A percentile compares a stretch with the other conserved stretches of the same genome.
These are phyloP conservation scores for Pangasius sanitwongsei DNA, from an alignment of 2,797 vertebrate genomes.

Conservation along the genomic window DNA sequence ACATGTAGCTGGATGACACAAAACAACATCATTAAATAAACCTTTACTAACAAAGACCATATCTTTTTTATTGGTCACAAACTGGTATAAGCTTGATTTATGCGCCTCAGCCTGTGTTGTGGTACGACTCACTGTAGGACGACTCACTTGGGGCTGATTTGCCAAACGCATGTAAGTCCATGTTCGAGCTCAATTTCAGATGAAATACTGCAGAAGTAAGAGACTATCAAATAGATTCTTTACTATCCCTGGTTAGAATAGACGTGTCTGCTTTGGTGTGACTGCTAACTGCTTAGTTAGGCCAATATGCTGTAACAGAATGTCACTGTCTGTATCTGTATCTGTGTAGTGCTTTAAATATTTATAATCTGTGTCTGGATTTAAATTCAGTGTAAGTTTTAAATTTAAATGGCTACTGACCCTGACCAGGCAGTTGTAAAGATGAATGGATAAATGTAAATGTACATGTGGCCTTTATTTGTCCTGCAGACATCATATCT, in stretches of 20 bases:
- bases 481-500: background rate
- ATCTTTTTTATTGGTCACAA: background rate
- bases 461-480: background rate
- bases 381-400: no score
- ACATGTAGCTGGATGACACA: background rate
- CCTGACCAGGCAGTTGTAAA: background rate
- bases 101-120: background rate
- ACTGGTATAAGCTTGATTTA: background rate
- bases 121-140: background rate
- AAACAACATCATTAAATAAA: background rate
- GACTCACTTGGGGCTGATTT: background rate
- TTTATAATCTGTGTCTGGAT: background rate
- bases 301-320: background rate
- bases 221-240: background rate
- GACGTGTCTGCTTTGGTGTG: background rate
- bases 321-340: background rate
- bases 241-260: no score
- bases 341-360: background rate
- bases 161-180: background rate
- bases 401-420: background rate
- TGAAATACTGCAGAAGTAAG: background rate
- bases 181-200: background rate
- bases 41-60: background rate
- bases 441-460: background rate
- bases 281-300: background rate